Evolutionary conservation across 2,113 vertebrate genomes (phyloP).

Genomic region (Poeciliopsis prolifica): DNA sequence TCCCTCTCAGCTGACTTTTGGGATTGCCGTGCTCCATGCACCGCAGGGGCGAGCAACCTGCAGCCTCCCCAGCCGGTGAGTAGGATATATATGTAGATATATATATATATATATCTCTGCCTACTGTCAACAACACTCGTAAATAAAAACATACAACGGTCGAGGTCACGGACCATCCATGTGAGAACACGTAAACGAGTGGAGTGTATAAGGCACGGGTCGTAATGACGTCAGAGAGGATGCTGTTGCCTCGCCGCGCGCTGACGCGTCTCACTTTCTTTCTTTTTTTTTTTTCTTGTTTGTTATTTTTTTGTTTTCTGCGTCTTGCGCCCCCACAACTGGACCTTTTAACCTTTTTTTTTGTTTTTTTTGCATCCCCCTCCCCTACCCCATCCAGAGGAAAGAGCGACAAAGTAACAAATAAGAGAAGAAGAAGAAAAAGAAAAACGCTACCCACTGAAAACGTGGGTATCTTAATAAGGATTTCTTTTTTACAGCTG

Average conservation of each 20-base stretch:
- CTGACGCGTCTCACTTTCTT: constrained; percentile 46
- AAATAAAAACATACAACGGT: constrained; percentile 77
- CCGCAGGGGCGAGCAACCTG: constrained; percentile 10
- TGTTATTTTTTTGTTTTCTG: constrained; percentile 25
- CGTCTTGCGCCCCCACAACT: constrained; percentile 66
- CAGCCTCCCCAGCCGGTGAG: constrained; percentile 29
- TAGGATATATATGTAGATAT: too few relatives aligned
- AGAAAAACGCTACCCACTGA: constrained; percentile 79
- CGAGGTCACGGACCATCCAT: constrained; percentile 77
- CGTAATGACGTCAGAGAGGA: constrained; percentile 82
- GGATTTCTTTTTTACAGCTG: constrained; percentile 80
- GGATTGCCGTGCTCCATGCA: constrained; percentile 57
- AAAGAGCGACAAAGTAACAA: constrained; percentile 32
- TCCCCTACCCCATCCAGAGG: constrained; percentile 29
- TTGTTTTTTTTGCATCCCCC: constrained; percentile 51
- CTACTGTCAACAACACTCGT: constrained; percentile 68
- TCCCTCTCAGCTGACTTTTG: constrained; percentile 50
- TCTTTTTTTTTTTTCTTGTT: constrained; percentile 1
- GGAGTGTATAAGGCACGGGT: constrained; percentile 86
- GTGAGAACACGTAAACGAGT: constrained; percentile 85
- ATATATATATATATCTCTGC: constrained; percentile 38
- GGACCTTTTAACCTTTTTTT: constrained; percentile 51
- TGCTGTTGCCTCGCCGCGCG: constrained; percentile 63
- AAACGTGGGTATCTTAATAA: constrained; percentile 85
- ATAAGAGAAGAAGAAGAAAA: constrained; percentile 36